Percentiles rank a stretch among this genome's conserved stretches.
Evolutionary conservation across 2,888 invertebrate genomes (phyloP).

Genomic region (Drosophila mayaguana): DNA sequence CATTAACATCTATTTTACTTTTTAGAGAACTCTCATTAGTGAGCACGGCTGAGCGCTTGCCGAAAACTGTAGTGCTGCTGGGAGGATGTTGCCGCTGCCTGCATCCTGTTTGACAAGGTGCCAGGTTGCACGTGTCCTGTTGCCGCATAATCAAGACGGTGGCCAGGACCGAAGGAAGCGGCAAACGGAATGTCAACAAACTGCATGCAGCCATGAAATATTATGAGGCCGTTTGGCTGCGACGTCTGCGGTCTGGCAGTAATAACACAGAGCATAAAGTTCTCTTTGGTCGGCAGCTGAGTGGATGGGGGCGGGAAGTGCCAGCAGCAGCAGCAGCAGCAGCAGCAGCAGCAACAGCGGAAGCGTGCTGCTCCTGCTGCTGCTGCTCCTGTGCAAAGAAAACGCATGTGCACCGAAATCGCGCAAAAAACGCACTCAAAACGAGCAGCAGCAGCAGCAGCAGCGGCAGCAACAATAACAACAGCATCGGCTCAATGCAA

Average conservation of each 20-base stretch:
- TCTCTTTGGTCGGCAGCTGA: neutral
- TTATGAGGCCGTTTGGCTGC: slow-evolving; percentile 64
- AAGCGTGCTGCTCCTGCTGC: slow-evolving; percentile 4
- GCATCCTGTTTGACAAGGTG: slow-evolving; percentile 49
- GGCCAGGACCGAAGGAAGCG: slow-evolving; percentile 33
- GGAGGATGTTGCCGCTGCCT: slow-evolving; percentile 11
- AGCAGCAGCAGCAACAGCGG: neutral
- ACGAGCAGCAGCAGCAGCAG: slow-evolving; percentile 39
- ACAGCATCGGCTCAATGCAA: slow-evolving; percentile 40
- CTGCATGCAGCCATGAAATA: slow-evolving; percentile 72
- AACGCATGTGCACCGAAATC: slow-evolving; percentile 58
- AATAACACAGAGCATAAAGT: slow-evolving; percentile 38
- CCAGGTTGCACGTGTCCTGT: slow-evolving; percentile 39
- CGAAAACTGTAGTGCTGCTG: neutral
- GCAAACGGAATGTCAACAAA: slow-evolving; percentile 68
- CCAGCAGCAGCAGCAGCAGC: neutral
- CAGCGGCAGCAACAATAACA: slow-evolving; percentile 20
- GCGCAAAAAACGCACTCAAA: slow-evolving; percentile 49
- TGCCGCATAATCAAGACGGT: slow-evolving; percentile 62
- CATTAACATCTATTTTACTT: neutral
- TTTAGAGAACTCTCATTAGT: slow-evolving; percentile 1
- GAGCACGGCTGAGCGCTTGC: neutral
- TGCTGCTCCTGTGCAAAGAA: slow-evolving; percentile 15
- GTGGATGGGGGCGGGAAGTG: neutral
- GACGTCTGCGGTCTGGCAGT: slow-evolving; percentile 58